Conservation (phyloP, 2,797 vertebrate genomes). For the Perodicticus potto region DNA sequence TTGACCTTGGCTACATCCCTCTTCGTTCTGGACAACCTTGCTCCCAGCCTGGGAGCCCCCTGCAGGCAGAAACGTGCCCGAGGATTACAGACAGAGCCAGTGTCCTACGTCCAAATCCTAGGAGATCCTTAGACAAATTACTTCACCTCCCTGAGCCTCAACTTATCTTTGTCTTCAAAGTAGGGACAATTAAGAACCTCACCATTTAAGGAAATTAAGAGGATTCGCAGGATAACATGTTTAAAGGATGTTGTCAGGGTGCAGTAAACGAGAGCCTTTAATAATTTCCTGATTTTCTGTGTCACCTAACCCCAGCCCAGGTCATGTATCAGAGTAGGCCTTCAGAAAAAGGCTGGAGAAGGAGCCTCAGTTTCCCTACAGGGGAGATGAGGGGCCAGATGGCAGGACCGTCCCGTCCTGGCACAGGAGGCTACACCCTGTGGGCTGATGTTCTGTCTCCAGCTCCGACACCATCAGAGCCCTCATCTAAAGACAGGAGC, state of each 20-base stretch:
- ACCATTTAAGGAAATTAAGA: accelerated
- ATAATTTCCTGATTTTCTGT: neutral
- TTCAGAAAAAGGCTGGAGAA: neutral
- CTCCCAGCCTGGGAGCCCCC: neutral
- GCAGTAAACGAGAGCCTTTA: accelerated
- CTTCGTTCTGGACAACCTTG: neutral
- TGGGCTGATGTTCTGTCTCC: accelerated
- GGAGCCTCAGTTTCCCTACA: neutral
- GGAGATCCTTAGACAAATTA: neutral
- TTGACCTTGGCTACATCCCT: neutral
- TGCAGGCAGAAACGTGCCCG: neutral
- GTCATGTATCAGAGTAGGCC: neutral
- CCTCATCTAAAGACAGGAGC: accelerated
- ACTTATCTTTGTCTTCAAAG: no score
- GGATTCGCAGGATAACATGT: accelerated
- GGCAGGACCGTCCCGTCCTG: neutral
- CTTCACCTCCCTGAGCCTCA: neutral
- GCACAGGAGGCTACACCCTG: neutral
- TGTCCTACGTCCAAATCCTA: neutral
- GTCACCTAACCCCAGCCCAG: neutral
- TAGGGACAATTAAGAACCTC: neutral
- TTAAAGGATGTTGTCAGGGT: neutral
- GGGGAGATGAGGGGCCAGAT: neutral
- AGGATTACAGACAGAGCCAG: neutral
- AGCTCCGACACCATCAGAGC: accelerated